Evolutionary conservation across 2,113 vertebrate genomes (phyloP), one percentile per base, ranked within the genome.

Genomic region (Aspidoscelis tigris): DNA sequence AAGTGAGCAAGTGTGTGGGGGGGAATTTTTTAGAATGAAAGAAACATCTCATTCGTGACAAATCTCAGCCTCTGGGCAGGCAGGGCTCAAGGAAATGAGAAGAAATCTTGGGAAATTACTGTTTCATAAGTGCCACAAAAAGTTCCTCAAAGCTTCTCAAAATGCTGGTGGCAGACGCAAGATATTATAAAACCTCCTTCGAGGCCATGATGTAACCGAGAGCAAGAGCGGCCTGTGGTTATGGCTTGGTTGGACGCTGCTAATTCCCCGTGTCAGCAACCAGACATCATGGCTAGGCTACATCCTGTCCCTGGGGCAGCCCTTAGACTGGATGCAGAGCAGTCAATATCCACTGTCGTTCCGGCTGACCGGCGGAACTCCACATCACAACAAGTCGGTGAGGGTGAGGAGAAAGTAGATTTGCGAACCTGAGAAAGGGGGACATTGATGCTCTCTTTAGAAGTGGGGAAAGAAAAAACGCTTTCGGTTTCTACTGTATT

Each of bases 131-230:
- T 20, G 12, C 22, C 22, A 26, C 68, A 10, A 11, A 78, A 70
- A n/a, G 7, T 70, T 70, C 50, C 68, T 12, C 66, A 65, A 50
- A 11, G 26, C 12, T 78, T 33, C 68, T 78, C 11, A 21, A 71
- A 64, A 65, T 2, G n/a, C 43, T 65, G 77, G n/a, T 79, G 70
- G 82, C 8, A 14, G 24, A 72, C 7, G 50, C 4, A 53, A 78
- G 76, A 50, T 10, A 21, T 84, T 72, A 72, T 39, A 24, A 74
- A 85, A 85, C 83, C 77, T 20, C 58, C 14, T 11, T 39, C 24
- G 73, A 84, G 71, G 33, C 71, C 81, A 74, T 85, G 83, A 85
- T 74, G 83, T 79, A 73, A 80, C 70, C 16, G 3, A 50, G 55
- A 22, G 69, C 8, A 55, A 80, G 58, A 41, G 6, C 1, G 44